Base-by-base conservation (phyloP, 1,140 invertebrate species). In the Galendromus occidentalis region DNA sequence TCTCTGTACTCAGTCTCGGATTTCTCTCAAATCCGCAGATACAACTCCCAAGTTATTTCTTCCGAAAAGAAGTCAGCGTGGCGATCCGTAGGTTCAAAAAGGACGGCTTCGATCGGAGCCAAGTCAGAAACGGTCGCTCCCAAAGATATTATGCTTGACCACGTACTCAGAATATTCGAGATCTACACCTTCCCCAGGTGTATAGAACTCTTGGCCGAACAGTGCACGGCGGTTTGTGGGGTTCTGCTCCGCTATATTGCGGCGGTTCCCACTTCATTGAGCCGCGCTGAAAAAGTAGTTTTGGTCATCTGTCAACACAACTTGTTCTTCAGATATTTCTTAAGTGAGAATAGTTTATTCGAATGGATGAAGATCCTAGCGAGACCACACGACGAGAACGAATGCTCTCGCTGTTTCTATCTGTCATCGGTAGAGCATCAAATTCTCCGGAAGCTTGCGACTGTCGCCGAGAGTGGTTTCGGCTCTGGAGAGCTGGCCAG, bases 61-160 rank as follows among this genome's bases (percentile, higher is more conserved):
- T 9, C 33, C 33, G 33, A 39, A n/a, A n/a, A n/a, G 33, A 39
- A 39, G 9, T 4, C 33, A 9, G 33, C 9, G 4, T 39, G 33
- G 4, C 33, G 33, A 39, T 39, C 33, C 4, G 33, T 39, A n/a
- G n/a, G n/a, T 39, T 39, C 33, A 9, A 39, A 39, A 39, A 39
- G 33, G 33, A 39, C n/a, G n/a, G n/a, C 9, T 9, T 39, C 33
- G 9, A 39, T 9, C 33, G 33, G 14, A 59, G 2, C 14, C 25
- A 59, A 59, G 33, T 2, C 14, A 17, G 51, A 59, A 59, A 59
- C 22, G 17, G 51, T 59, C 2, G 51, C 51, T 5, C 51, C 51
- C 22, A 59, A 59, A 25, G 51, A 59, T 59, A 59, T 25, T 17
- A 59, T 59, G 51, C n/a, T 59, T 17, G 51, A 59, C 33, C 51